Evolutionary conservation across 2,113 vertebrate genomes (phyloP).

Genomic region (Strix uralensis): DNA sequence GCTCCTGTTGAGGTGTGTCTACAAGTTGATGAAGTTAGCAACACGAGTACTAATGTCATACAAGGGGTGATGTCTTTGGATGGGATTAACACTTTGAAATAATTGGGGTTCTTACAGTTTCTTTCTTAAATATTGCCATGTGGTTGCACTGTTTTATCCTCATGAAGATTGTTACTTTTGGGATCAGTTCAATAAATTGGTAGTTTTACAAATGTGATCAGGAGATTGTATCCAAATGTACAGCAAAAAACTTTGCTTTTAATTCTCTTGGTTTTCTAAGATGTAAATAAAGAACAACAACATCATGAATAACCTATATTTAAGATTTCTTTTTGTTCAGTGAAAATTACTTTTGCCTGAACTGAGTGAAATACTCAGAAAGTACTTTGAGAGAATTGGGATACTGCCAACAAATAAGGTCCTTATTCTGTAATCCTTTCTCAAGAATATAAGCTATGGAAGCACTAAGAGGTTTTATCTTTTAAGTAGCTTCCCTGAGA

Average conservation of each 20-base stretch:
- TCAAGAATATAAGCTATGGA: neutral
- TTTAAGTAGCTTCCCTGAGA: neutral
- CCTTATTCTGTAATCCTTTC: neutral
- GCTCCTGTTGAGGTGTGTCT: neutral
- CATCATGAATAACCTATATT: neutral
- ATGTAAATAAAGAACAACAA: neutral
- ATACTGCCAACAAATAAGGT: neutral
- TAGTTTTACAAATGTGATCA: neutral
- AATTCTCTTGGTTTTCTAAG: neutral
- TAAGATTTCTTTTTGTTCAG: neutral
- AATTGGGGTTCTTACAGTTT: neutral
- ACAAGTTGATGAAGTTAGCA: neutral
- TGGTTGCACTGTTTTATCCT: neutral
- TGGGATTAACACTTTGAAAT: neutral
- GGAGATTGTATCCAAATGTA: neutral
- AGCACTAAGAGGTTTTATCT: neutral
- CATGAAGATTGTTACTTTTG: neutral
- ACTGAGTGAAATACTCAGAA: neutral
- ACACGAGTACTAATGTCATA: neutral
- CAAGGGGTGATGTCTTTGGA: neutral
- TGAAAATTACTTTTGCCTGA: neutral
- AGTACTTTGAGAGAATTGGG: neutral
- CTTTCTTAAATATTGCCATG: neutral
- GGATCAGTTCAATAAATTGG: neutral
- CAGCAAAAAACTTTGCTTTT: neutral